Evolutionary conservation across 2,113 vertebrate genomes (phyloP), one percentile per base, ranked within the genome.

Genomic region (Tyto alba): DNA sequence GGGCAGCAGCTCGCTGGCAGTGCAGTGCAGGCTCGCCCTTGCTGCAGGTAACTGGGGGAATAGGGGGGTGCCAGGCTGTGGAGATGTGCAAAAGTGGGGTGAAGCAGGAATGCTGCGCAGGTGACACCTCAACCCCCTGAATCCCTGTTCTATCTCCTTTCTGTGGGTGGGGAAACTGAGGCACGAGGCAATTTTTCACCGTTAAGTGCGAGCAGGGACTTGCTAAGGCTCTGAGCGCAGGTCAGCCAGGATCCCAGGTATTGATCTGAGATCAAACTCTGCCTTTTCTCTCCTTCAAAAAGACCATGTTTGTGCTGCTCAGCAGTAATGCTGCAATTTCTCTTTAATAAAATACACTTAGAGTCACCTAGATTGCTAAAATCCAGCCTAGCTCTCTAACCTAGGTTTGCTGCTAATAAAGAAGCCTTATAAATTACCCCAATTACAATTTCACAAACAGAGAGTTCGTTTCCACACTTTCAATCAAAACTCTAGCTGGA

Each of bases 391-490:
- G 59, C 34, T 79, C 66, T 10, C 60, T 60, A n/a, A 60, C 13
- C 53, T 6, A 6, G 32, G 21, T 40, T 86, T 62, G 66, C 64
- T 56, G 75, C 47, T 94, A 18, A 36, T 3, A 23, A 69, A 47
- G 56, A 0, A 48, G 32, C 53, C 38, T 36, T 30, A 4, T 12
- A 79, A 85, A 95, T 91, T 48, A 76, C 62, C 78, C 88, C 75
- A 88, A 86, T 95, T 93, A 59, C 17, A 26, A 5, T 50, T 95
- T n/a, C 27, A 16, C 16, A 3, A 43, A 27, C 56, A 5, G 62
- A 27, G 90, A 85, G 63, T 96, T 95, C 77, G 50, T 91, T 94
- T 56, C 62, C 82, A 55, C 79, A 36, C 67, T 91, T 89, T 4
- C 94, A 74, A 88, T 91, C 76, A 48, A 60, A 79, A 52, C 69